phyloP scores from a whole-genome alignment of 2,797 vertebrate species.

The Falco novaeseelandiae region DNA sequence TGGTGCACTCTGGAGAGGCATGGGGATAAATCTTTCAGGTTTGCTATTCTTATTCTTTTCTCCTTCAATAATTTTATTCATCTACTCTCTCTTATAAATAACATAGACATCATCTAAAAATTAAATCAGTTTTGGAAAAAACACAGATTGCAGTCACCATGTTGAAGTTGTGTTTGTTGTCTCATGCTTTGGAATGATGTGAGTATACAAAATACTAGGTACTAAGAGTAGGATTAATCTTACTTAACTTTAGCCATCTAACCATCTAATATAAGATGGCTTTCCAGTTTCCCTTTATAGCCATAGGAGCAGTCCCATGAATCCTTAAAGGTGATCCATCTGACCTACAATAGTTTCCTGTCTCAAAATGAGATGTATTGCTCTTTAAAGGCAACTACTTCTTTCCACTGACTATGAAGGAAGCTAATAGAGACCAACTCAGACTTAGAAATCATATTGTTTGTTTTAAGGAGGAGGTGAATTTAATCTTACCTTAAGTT shows the following conservation, averaged over 20 bases:
- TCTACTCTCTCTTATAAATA: not conserved
- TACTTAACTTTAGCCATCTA: not conserved
- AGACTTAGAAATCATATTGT: not conserved
- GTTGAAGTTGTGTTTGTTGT: not conserved
- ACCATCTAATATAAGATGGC: not conserved
- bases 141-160: not conserved
- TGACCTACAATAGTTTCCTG: not conserved
- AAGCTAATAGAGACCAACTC: not conserved
- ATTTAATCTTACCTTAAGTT: not conserved
- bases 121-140: not conserved
- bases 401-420: not conserved
- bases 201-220: not conserved
- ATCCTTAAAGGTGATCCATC: not conserved
- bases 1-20: not conserved
- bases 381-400: not conserved
- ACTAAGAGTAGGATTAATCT: not conserved
- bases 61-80: constrained; percentile 19
- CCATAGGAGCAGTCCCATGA: not conserved
- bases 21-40: not conserved
- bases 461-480: not conserved
- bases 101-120: not conserved
- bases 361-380: not conserved
- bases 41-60: not conserved
- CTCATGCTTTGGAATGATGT: not conserved
- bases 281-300: not conserved